These are phyloP conservation scores for Setophaga petechia DNA, from an alignment of 2,113 vertebrate genomes.

Conservation along the genomic window DNA sequence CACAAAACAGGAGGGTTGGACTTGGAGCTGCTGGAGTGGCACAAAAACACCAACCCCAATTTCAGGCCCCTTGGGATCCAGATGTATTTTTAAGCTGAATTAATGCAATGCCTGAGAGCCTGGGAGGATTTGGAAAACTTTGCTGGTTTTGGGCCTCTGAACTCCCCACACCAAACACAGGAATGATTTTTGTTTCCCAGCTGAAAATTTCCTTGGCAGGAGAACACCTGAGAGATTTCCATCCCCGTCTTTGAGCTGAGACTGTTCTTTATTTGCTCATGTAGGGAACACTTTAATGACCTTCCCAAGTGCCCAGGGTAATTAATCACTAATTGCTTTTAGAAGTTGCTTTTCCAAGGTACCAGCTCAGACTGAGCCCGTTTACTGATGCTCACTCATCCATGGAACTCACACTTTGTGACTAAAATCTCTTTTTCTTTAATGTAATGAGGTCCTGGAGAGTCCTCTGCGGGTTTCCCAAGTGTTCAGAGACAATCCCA, in stretches of 20 bases:
- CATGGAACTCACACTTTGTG: constrained; percentile 3
- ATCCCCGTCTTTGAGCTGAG: background rate
- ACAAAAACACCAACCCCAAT: background rate
- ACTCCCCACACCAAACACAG: background rate
- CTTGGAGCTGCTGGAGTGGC: background rate
- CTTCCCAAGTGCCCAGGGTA: background rate
- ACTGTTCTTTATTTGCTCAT: background rate
- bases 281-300: background rate
- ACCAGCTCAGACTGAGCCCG: constrained; percentile 9
- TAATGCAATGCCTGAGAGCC: background rate
- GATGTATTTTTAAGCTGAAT: background rate
- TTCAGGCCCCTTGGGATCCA: background rate
- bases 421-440: constrained; percentile 36
- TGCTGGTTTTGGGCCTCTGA: background rate
- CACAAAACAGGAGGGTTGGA: background rate
- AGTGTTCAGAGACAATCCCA: background rate
- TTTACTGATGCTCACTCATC: constrained; percentile 46
- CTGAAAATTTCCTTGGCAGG: background rate
- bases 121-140: background rate
- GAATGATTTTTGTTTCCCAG: background rate
- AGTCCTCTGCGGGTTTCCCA: background rate
- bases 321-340: constrained; percentile 17
- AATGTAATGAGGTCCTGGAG: background rate
- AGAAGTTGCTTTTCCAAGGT: constrained; percentile 20
- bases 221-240: background rate